A percentile compares a stretch with the other conserved stretches of the same genome.
Conservation (phyloP, 2,113 vertebrate species). For the Varanus komodoensis region DNA sequence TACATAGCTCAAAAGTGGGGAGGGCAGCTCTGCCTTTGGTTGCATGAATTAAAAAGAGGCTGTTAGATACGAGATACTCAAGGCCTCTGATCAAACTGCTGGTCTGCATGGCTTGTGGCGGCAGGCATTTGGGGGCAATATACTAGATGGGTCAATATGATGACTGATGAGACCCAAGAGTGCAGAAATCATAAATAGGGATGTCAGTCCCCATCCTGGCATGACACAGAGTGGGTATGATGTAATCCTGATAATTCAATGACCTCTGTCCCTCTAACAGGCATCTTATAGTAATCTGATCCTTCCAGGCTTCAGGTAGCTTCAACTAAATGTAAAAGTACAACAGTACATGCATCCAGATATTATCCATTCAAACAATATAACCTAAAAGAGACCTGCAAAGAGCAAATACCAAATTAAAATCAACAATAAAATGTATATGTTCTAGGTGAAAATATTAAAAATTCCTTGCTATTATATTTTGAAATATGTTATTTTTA, state of each 20-base stretch:
- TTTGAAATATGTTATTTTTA: not conserved
- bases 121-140: not conserved
- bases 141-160: too few species aligned
- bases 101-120: not conserved
- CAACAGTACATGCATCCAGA: not conserved
- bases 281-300: not conserved
- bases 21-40: too few species aligned
- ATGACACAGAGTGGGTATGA: not conserved
- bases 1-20: too few species aligned
- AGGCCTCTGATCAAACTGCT: not conserved
- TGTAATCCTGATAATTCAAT: not conserved
- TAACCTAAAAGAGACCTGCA: not conserved
- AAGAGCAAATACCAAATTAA: too few species aligned
- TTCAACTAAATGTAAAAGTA: not conserved
- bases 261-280: not conserved
- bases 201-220: not conserved
- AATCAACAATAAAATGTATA: not conserved
- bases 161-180: not conserved
- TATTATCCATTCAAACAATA: not conserved
- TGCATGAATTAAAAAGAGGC: not conserved
- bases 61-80: not conserved
- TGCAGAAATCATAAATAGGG: not conserved
- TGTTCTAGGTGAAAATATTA: not conserved
- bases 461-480: not conserved
- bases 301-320: not conserved